Evolutionary conservation across 1,140 invertebrate species (phyloP), one percentile per base, ranked within the genome.

Genomic region (Diorhabda elongata): DNA sequence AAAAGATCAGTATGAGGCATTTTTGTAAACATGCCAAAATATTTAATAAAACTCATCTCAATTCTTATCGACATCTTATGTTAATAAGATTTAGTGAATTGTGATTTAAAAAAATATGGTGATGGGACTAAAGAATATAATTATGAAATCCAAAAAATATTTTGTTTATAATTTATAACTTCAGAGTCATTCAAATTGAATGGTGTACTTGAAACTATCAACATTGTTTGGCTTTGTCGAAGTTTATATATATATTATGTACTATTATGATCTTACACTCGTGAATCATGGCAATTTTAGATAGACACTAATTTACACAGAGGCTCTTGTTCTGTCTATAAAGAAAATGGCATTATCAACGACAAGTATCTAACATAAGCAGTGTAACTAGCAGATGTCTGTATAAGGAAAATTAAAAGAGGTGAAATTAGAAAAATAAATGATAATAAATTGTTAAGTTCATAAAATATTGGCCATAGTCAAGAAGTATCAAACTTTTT

Each of bases 271-370:
- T 26, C 26, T 65, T 57, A 64, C 70, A 71, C 70, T 66, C 68
- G 66, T 62, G 70, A 71, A 71, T 69, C 70, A 69, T 71, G 67
- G 67, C 69, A 69, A 44, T 63, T 66, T 64, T 64, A 67, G 61
- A 64, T 70, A 70, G 69, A 64, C 69, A 70, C 69, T 63, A 66
- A 61, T 61, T 42, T 43, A 52, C 47, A 52, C 47, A 4, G 47
- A 52, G 6, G 47, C n/a, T 52, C 47, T 6, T n/a, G 47, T n/a
- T 52, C 47, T 52, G 47, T 52, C 6, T 52, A 52, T 52, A 26
- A 26, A 26, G 26, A 26, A 26, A 26, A 26, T 26, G 26, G 26
- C 26, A 26, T 26, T 26, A 26, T 26, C 26, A 26, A 26, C 26
- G 26, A 26, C 26, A 26, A 26, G 26, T 26, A 26, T 26, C 26